These are phyloP conservation scores for Rhinichthys osculus DNA, from an alignment of 2,797 vertebrate genomes.

Conservation along the genomic window DNA sequence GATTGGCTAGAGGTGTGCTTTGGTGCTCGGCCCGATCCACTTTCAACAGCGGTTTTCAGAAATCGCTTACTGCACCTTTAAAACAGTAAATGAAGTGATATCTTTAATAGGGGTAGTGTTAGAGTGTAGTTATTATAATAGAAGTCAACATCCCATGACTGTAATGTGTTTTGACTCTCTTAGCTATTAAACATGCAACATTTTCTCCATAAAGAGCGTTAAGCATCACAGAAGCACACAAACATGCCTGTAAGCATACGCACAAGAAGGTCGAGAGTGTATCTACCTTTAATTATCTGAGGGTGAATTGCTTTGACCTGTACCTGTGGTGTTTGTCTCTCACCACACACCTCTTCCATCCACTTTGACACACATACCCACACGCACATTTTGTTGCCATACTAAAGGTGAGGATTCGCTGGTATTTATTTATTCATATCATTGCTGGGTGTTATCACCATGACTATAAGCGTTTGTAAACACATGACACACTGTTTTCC, in stretches of 20 bases:
- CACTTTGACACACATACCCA: constrained; percentile 18
- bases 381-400: constrained; percentile 5
- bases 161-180: background rate
- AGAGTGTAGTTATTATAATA: background rate
- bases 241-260: background rate
- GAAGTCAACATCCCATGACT: background rate
- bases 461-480: constrained; percentile 48
- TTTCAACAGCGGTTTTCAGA: no score
- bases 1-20: no score
- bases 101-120: background rate
- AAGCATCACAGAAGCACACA: background rate
- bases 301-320: constrained; percentile 47
- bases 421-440: constrained; percentile 39
- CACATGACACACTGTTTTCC: constrained; percentile 7
- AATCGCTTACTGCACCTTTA: background rate
- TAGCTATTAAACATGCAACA: background rate
- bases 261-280: constrained; percentile 44
- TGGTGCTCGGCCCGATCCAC: no score
- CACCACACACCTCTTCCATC: constrained; percentile 2
- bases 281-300: constrained; percentile 52
- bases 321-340: constrained; percentile 26
- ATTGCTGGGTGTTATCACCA: constrained; percentile 18
- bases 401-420: constrained; percentile 16
- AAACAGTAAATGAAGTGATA: background rate
- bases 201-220: background rate